Base-by-base conservation (phyloP, 2,797 vertebrate species). In the Lophotriccus pileatus region DNA sequence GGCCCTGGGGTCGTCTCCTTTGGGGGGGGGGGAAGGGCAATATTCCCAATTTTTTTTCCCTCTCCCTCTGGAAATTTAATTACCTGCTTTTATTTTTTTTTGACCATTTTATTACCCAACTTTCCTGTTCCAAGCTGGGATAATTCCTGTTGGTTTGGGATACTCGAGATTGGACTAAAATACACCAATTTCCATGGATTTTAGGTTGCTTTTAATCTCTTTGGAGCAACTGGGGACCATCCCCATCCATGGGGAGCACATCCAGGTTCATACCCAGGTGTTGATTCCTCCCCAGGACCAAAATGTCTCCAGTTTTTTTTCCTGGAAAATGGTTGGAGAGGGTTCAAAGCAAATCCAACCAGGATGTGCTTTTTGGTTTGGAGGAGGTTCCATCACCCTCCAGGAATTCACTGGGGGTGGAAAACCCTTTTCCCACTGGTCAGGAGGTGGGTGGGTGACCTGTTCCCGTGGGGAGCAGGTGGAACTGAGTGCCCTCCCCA, bases 1-100 rank as follows among this genome's bases (percentile, higher is more conserved):
- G n/a, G n/a, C n/a, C n/a, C n/a, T 53, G 47, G 66, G 34, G 44
- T 53, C 3, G 0, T 52, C 87, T 89, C 73, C 34, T 79, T 6
- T 14, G 7, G 2, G 22, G 1, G 27, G 21, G 3, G 14, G 17
- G 43, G 67, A 49, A 28, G 23, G 32, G 34, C 21, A 32, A 27
- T 30, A 46, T 80, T 89, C 56, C 59, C 3, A 2, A 2, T 0
- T 59, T 84, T 50, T 53, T 3, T 47, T 47, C 2, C 34, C 25
- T 37, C 12, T 0, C 0, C 2, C 0, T n/a, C 0, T 0, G 2
- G 15, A 4, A 22, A 3, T 78, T 50, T 32, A 16, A 47, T 56
- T 36, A 22, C 34, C 36, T 36, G 32, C 4, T 28, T 66, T 79
- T 23, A 14, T 46, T 46, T 19, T 43, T 46, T 46, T 46, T 23